Base-by-base conservation (phyloP, 2,113 vertebrate genomes). In the Euleptes europaea region DNA sequence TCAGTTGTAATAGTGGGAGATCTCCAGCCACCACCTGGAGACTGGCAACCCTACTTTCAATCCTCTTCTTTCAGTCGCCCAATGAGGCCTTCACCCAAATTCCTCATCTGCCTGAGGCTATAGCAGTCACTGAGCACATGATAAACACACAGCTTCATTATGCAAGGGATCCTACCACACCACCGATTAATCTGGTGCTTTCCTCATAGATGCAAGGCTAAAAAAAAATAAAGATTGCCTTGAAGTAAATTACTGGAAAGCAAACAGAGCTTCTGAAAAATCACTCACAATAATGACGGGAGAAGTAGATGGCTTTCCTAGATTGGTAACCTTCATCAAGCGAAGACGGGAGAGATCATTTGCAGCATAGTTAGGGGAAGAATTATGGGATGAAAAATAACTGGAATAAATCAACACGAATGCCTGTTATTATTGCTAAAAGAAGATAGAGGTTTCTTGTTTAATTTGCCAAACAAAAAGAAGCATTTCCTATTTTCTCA, bases 331-430 rank as follows among this genome's bases (percentile, higher is more conserved):
- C 88, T 92, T 90, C 93, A 90, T 86, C 86, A 86, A 12, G 88
- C 72, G 91, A 93, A 88, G 42, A 78, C 74, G 82, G 67, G 26
- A 88, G 85, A 89, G 81, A 81, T 92, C 85, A 74, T 83, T 83
- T 80, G 40, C 78, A 91, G 21, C 86, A 69, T 65, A 83, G 71
- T 72, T 28, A 78, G 38, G 69, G 12, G 12, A 75, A 91, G 66
- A 93, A 84, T 91, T 92, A 90, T 54, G 69, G 28, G 74, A 66
- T 76, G 83, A 89, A 84, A 91, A 92, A 92, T 75, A 90, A 89
- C 77, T 78, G n/a, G 86, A 88, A 35, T 92, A 89, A 86, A 88
- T 94, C 89, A 88, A 75, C 63, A 83, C 38, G 79, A 26, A 3
- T 70, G 57, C 14, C 90, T 80, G 71, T 35, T 51, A 86, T 69